Evolutionary conservation across 2,888 invertebrate species (phyloP).

Genomic region (Heliconius cydno): DNA sequence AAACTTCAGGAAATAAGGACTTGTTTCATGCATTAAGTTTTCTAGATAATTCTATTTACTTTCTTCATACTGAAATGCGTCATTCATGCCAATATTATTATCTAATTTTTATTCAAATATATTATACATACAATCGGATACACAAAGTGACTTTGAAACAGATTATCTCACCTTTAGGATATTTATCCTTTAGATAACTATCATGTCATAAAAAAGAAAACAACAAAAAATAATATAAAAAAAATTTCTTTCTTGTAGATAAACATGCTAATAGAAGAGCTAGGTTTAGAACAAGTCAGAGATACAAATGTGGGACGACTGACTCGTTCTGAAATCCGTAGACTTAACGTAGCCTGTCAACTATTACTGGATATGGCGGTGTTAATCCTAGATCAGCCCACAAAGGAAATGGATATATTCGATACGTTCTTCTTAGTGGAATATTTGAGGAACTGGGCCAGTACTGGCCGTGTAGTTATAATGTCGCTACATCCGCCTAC

Average conservation of each 20-base stretch:
- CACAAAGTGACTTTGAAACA: too few species aligned
- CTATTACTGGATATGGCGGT: conserved; percentile 93
- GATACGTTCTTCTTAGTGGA: conserved; percentile 98
- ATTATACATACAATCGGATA: too few species aligned
- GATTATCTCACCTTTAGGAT: too few species aligned
- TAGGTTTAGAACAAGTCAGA: conserved; percentile 94
- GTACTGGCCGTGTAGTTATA: conserved; percentile 91
- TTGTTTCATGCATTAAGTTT: too few species aligned
- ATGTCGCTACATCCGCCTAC: conserved; percentile 97
- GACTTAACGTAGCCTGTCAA: conserved; percentile 95
- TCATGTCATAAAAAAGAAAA: background rate
- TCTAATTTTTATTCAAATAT: too few species aligned
- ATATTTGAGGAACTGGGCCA: conserved; percentile 95
- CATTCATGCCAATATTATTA: too few species aligned
- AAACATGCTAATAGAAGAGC: conserved; percentile 93
- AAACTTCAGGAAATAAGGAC: too few species aligned
- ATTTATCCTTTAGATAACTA: too few species aligned
- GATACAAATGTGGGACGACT: conserved; percentile 93
- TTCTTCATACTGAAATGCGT: too few species aligned
- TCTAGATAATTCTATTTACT: too few species aligned
- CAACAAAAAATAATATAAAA: background rate
- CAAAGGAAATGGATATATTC: conserved; percentile 95
- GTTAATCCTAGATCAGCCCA: conserved; percentile 93
- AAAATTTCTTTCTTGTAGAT: conserved; percentile 85
- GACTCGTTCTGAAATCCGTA: conserved; percentile 93